Evolutionary conservation across 2,888 invertebrate genomes (phyloP).

Genomic region (Yponomeuta sedellus): DNA sequence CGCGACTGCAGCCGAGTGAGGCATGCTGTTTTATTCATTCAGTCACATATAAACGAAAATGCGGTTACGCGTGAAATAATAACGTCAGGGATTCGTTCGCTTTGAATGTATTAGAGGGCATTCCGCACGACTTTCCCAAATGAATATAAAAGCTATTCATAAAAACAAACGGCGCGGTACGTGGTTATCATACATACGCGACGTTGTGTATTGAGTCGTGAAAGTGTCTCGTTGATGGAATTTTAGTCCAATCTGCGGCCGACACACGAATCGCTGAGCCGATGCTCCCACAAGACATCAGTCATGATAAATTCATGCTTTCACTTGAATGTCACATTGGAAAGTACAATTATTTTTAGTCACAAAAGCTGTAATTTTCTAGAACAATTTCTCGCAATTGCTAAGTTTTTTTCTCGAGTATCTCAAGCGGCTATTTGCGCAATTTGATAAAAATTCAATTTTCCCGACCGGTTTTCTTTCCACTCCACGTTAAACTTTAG

Average conservation of each 20-base stretch:
- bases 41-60: neutral
- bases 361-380: too few relatives aligned
- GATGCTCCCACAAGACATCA: neutral
- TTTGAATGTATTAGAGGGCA: neutral
- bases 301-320: neutral
- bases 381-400: neutral
- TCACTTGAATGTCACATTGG: too few relatives aligned
- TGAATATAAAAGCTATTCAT: neutral
- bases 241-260: neutral
- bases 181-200: neutral
- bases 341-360: too few relatives aligned
- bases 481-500: neutral
- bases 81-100: neutral
- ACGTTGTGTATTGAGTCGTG: neutral
- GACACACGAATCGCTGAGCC: neutral
- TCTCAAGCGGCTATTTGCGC: neutral
- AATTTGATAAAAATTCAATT: neutral
- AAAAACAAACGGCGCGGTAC: neutral
- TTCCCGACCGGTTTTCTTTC: neutral
- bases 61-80: neutral
- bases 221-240: neutral
- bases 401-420: neutral
- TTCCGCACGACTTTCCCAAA: neutral
- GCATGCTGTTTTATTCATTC: neutral
- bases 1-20: neutral